phyloP scores from a whole-genome alignment of 2,888 invertebrate genomes.

The Plebejus argus region DNA sequence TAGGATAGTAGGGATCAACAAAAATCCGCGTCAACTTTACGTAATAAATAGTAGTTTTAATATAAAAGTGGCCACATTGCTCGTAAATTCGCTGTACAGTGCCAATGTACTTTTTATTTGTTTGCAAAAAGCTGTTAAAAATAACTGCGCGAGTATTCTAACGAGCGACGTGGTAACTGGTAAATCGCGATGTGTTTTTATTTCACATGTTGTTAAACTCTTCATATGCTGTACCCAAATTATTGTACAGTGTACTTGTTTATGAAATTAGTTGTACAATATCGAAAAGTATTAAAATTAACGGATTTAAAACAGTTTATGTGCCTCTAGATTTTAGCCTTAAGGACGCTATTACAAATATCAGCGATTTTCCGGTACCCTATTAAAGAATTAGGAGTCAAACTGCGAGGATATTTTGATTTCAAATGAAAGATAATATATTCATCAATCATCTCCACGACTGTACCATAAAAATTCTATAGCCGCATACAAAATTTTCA shows the following conservation, averaged over 20 bases:
- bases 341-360: no score
- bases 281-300: not conserved
- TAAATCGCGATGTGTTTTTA: conserved; percentile 8
- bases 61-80: conserved; percentile 16
- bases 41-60: conserved; percentile 18
- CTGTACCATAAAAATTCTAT: no score
- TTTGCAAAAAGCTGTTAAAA: conserved; percentile 15
- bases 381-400: no score
- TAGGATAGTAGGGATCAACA: conserved; percentile 4
- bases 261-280: not conserved
- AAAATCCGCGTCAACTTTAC: not conserved
- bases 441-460: no score
- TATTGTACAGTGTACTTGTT: not conserved
- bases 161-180: conserved; percentile 4
- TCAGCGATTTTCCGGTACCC: no score
- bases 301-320: not conserved
- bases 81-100: conserved; percentile 6
- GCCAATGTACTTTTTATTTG: conserved; percentile 4
- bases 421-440: no score
- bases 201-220: conserved; percentile 11
- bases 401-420: no score
- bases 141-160: conserved; percentile 1
- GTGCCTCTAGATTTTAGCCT: not conserved
- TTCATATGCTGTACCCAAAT: conserved; percentile 1
- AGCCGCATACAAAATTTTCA: no score